A percentile compares a stretch with the other conserved stretches of the same genome.
Conservation (phyloP, 2,797 vertebrate species). For the Neosilurus mollespiculum region DNA sequence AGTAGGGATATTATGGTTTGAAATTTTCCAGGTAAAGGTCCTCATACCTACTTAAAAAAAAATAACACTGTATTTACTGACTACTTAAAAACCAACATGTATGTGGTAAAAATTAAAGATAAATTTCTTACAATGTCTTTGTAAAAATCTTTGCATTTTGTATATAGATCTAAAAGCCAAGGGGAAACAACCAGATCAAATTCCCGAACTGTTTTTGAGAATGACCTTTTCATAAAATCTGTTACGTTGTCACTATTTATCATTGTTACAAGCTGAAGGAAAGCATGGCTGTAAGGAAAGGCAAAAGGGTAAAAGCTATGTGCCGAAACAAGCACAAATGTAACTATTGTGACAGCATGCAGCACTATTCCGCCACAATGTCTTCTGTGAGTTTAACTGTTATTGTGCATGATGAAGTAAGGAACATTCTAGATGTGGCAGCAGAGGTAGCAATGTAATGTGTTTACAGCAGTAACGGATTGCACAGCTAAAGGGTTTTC, state of each 20-base stretch:
- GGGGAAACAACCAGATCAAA: not conserved
- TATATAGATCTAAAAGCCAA: not conserved
- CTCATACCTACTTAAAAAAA: not conserved
- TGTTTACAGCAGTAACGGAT: not conserved
- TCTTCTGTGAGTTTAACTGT: not conserved
- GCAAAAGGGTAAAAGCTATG: not conserved
- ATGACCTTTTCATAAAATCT: not conserved
- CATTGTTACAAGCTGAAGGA: not conserved
- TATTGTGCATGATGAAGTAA: not conserved
- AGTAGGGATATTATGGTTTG: not conserved
- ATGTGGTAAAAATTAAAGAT: not conserved
- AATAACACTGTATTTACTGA: not conserved
- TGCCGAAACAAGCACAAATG: not conserved
- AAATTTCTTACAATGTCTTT: not conserved
- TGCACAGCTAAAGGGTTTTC: not conserved
- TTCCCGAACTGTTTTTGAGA: not conserved
- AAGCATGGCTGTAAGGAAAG: not conserved
- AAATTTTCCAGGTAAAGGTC: not conserved
- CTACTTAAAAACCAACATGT: not conserved
- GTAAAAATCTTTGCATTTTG: not conserved
- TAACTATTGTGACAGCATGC: not conserved
- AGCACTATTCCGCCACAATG: not conserved
- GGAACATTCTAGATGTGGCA: not conserved
- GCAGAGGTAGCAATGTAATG: constrained; percentile 28
- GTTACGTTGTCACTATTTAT: not conserved